These are phyloP conservation scores for Ptilodon capucinus DNA, from an alignment of 2,888 invertebrate species.

Conservation along the genomic window DNA sequence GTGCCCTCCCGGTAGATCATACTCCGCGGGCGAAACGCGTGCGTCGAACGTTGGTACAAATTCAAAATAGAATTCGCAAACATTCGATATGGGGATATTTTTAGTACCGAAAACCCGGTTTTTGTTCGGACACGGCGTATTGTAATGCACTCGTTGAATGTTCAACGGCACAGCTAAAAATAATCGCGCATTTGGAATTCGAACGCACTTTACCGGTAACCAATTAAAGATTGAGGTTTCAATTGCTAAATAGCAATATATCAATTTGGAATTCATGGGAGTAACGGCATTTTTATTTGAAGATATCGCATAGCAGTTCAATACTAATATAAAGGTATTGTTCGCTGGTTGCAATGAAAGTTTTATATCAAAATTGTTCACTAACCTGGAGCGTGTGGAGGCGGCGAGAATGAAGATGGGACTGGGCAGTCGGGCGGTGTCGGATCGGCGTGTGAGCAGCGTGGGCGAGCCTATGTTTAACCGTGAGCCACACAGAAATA, in stretches of 20 bases:
- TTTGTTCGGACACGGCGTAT: constrained; percentile 68
- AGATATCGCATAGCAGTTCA: constrained; percentile 54
- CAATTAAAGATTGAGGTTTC: constrained; percentile 32
- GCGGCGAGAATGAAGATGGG: constrained; percentile 68
- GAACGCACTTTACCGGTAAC: constrained; percentile 44
- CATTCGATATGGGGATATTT: constrained; percentile 80
- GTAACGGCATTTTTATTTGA: constrained; percentile 10
- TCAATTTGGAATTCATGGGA: constrained; percentile 8
- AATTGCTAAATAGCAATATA: constrained; percentile 8
- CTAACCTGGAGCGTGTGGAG: constrained; percentile 75
- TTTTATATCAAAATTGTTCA: constrained; percentile 40
- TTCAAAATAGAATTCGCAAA: constrained; percentile 79
- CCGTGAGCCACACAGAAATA: constrained; percentile 79
- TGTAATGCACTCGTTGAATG: constrained; percentile 70
- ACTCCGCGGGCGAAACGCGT: constrained; percentile 29
- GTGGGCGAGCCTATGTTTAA: constrained; percentile 80
- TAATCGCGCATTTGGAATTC: constrained; percentile 54
- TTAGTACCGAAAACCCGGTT: constrained; percentile 79
- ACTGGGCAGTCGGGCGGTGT: constrained; percentile 59
- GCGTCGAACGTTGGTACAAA: constrained; percentile 57
- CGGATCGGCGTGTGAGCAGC: constrained; percentile 52
- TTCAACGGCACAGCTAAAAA: constrained; percentile 63
- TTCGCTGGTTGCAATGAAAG: constrained; percentile 51
- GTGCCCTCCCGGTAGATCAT: constrained; percentile 29
- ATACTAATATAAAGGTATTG: constrained; percentile 25